Conservation (phyloP, 2,113 vertebrate species). For the Urocitellus parryii region DNA sequence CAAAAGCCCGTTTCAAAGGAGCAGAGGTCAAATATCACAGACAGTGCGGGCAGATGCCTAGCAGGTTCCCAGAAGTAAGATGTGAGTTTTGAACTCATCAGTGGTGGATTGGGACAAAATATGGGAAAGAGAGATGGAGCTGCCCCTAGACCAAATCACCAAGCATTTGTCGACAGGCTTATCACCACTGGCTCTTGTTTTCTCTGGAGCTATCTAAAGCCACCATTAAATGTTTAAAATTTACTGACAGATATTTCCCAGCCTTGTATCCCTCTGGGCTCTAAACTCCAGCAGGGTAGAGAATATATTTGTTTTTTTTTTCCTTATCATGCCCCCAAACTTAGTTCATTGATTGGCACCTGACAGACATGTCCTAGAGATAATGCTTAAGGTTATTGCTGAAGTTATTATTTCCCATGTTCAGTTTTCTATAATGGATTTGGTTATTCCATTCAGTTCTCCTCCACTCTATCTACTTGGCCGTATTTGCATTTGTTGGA, state of each 20-base stretch:
- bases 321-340: background rate
- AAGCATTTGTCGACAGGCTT: background rate
- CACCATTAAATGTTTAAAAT: slow-evolving; percentile 8
- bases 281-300: background rate
- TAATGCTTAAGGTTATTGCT: background rate
- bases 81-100: background rate
- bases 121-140: background rate
- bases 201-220: background rate
- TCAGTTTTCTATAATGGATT: background rate
- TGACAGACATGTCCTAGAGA: background rate
- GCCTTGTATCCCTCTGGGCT: background rate
- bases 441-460: background rate
- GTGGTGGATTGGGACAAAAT: background rate
- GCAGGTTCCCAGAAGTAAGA: background rate
- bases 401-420: background rate
- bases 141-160: too few relatives aligned
- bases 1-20: background rate
- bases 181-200: background rate
- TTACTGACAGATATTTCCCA: background rate
- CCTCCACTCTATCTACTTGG: background rate
- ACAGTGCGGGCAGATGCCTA: background rate
- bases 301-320: background rate
- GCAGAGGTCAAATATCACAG: background rate
- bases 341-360: background rate
- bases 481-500: background rate